Conservation (phyloP, 2,113 vertebrate species). For the Phocoena sinus region DNA sequence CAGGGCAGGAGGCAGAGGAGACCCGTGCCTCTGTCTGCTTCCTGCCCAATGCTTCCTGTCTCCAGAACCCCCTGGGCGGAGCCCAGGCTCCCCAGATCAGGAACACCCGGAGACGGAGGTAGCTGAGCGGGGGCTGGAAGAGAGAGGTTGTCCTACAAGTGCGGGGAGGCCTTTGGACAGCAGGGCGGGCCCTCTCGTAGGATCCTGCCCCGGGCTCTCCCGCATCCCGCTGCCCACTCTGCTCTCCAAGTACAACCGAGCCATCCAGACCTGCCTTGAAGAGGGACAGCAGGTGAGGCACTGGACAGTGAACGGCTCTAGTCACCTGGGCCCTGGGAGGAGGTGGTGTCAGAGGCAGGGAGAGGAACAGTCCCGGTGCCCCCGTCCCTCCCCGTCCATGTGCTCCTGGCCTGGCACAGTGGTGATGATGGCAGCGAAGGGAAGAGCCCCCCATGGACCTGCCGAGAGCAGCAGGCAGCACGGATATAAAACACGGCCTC, state of each 20-base stretch:
- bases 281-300: not conserved
- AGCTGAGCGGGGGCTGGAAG: accelerated
- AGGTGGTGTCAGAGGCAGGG: not conserved
- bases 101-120: not conserved
- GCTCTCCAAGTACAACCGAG: not conserved
- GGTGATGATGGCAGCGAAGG: not conserved
- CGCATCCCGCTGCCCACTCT: accelerated
- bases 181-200: accelerated
- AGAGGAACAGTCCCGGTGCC: not conserved
- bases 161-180: not conserved
- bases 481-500: accelerated
- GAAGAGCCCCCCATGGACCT: accelerated
- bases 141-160: not conserved
- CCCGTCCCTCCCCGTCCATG: not conserved
- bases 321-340: not conserved
- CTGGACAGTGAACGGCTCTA: not conserved
- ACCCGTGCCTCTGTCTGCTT: slow-evolving; percentile 14
- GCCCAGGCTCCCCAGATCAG: not conserved
- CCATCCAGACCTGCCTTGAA: not conserved
- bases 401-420: not conserved
- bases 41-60: not conserved
- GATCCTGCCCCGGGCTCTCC: not conserved
- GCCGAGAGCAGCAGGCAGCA: not conserved
- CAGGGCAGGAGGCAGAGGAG: not conserved
- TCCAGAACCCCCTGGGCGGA: not conserved